Evolutionary conservation across 1,140 invertebrate species (phyloP).

Genomic region (Drosophila punjabiensis): DNA sequence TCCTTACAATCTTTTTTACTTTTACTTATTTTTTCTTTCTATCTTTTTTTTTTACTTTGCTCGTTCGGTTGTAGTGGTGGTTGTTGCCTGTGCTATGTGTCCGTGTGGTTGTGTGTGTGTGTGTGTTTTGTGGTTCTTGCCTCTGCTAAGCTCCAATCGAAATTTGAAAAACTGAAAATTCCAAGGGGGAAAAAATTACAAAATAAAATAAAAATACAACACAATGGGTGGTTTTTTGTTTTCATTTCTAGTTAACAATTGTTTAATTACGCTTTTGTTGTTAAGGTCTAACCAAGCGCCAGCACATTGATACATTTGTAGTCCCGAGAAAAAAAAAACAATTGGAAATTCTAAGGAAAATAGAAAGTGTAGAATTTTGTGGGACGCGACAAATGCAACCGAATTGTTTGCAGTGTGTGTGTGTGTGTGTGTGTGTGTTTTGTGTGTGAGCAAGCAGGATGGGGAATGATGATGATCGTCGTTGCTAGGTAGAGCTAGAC

Average conservation of each 20-base stretch:
- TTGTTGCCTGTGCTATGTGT: constrained; percentile 71
- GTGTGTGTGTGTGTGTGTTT: background rate
- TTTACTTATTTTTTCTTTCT: constrained; percentile 22
- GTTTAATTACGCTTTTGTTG: constrained; percentile 44
- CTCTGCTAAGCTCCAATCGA: constrained; percentile 43
- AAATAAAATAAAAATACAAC: constrained; percentile 29
- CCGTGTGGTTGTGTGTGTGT: constrained; percentile 17
- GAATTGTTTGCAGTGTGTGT: constrained; percentile 11
- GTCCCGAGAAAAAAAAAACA: constrained; percentile 12
- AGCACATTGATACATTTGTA: constrained; percentile 30
- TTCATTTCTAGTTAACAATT: constrained; percentile 40
- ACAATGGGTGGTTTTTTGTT: constrained; percentile 16
- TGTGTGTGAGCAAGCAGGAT: constrained; percentile 2
- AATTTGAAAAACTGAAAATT: constrained; percentile 13
- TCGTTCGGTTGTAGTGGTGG: constrained; percentile 78
- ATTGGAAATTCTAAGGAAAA: constrained; percentile 17
- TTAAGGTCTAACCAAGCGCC: constrained; percentile 32
- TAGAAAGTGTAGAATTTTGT: constrained; percentile 24
- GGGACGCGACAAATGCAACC: constrained; percentile 10
- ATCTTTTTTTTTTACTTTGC: constrained; percentile 46
- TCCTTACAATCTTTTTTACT: constrained; percentile 37
- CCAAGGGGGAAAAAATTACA: background rate
- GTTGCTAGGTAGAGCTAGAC: background rate
- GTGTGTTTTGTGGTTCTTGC: constrained; percentile 20
- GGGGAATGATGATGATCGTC: constrained; percentile 15